These are phyloP conservation scores for Drosophila birchii DNA, from an alignment of 2,888 invertebrate genomes.

Conservation along the genomic window DNA sequence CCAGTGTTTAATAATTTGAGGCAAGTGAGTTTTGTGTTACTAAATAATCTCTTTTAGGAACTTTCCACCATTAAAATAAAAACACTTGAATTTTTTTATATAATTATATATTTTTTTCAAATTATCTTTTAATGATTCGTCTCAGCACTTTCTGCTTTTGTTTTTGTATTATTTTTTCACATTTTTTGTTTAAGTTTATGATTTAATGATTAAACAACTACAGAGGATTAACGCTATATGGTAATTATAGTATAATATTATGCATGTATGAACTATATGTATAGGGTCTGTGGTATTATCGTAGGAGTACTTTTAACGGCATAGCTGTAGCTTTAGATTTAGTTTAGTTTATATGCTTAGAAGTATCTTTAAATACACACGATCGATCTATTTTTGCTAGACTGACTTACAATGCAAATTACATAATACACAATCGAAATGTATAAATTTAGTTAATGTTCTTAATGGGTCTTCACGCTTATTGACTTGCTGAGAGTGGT, in stretches of 20 bases:
- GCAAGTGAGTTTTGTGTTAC: no score
- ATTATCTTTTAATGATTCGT: constrained; percentile 60
- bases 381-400: constrained; percentile 55
- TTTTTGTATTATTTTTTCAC: constrained; percentile 45
- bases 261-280: constrained; percentile 72
- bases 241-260: constrained; percentile 54
- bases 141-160: constrained; percentile 32
- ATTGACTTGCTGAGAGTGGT: constrained; percentile 74
- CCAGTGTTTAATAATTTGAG: not conserved
- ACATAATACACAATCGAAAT: constrained; percentile 62
- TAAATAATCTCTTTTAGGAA: not conserved
- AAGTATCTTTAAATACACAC: constrained; percentile 76
- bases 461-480: constrained; percentile 44
- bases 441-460: constrained; percentile 52
- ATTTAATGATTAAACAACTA: constrained; percentile 79
- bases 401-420: constrained; percentile 62
- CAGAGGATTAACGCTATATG: constrained; percentile 80
- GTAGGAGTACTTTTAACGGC: constrained; percentile 67
- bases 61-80: not conserved
- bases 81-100: constrained; percentile 59
- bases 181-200: constrained; percentile 43
- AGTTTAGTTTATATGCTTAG: constrained; percentile 66
- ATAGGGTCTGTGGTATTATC: constrained; percentile 59
- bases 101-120: constrained; percentile 74
- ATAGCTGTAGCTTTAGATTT: constrained; percentile 61